phyloP scores from a whole-genome alignment of 2,113 vertebrate genomes.

The Odobenus rosmarus region DNA sequence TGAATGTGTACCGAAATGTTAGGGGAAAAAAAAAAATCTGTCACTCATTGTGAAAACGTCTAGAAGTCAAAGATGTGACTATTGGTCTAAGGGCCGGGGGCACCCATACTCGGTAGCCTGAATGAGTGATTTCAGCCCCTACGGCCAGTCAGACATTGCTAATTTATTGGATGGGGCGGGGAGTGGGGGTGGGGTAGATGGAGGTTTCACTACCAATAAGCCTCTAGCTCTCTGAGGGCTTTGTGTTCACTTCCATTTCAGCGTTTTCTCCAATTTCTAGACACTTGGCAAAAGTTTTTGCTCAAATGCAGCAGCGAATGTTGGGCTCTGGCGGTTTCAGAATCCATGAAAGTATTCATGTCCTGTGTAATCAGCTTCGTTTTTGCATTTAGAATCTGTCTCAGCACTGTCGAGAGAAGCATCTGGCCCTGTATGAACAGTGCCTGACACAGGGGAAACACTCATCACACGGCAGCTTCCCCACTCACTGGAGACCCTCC shows the following conservation, averaged over 20 bases:
- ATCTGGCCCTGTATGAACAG: not conserved
- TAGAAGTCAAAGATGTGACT: not conserved
- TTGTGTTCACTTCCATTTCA: not conserved
- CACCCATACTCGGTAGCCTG: too few species aligned
- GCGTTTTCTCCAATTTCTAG: not conserved
- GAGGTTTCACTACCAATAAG: not conserved
- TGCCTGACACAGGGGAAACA: not conserved
- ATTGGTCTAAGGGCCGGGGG: not conserved
- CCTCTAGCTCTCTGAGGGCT: not conserved
- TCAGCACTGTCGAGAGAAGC: not conserved
- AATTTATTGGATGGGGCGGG: not conserved
- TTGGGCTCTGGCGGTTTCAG: not conserved
- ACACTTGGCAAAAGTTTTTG: not conserved
- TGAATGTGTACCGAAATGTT: not conserved
- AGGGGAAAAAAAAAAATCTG: not conserved
- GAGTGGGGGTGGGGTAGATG: not conserved
- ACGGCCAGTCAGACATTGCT: not conserved
- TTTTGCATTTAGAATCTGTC: conserved; percentile 1
- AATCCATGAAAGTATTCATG: not conserved
- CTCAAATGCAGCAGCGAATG: not conserved
- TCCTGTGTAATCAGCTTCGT: not conserved
- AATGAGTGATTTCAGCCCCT: not conserved
- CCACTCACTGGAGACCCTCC: not conserved
- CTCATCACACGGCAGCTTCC: not conserved
- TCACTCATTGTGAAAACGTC: not conserved